Conservation (phyloP, 1,140 invertebrate species). For the Zelostemma sp. region DNA sequence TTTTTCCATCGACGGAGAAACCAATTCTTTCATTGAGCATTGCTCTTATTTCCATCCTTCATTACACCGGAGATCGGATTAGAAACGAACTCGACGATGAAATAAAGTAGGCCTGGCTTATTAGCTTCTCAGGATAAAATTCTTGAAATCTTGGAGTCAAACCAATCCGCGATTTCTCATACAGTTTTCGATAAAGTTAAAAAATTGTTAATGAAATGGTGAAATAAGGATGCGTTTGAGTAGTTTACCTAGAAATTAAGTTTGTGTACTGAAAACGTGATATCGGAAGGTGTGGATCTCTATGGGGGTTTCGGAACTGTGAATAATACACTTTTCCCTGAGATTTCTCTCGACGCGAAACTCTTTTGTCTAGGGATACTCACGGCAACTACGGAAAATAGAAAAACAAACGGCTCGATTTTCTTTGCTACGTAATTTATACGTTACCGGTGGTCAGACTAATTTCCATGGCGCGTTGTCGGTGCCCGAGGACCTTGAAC, state of each 20-base stretch:
- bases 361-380: no score
- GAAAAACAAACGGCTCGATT: conserved; percentile 6
- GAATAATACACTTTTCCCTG: no score
- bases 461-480: conserved; percentile 91
- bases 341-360: no score
- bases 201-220: no score
- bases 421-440: conserved; percentile 51
- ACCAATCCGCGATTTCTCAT: no score
- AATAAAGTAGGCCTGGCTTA: conserved; percentile 21
- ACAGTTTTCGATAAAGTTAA: no score
- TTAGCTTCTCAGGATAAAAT: neutral
- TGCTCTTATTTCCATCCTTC: conserved; percentile 2
- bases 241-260: no score
- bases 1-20: neutral
- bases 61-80: conserved; percentile 6
- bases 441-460: conserved; percentile 91
- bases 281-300: conserved; percentile 2
- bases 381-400: no score
- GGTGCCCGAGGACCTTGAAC: conserved; percentile 92
- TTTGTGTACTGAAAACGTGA: neutral
- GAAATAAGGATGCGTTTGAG: no score
- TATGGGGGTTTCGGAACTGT: no score
- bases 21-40: neutral
- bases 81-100: conserved; percentile 19
- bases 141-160: neutral